Evolutionary conservation across 23 tunicate genomes (phyloP), one percentile per base, ranked within the genome.

Genomic region (Phallusia fumigata): DNA sequence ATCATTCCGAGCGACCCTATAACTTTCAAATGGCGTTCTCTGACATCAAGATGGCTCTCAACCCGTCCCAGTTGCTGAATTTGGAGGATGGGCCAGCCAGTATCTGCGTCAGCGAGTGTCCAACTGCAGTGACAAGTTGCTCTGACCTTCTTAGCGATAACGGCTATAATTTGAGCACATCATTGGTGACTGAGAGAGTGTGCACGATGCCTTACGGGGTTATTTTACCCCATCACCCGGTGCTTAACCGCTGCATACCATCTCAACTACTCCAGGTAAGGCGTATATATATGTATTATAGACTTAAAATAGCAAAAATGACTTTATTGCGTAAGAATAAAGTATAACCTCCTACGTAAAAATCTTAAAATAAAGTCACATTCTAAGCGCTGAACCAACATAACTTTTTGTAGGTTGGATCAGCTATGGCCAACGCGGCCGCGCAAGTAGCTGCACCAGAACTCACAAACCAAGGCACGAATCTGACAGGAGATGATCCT

Each of bases 51-150:
- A 64, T 32, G 34, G 91, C 86, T 31, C 45, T 81, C n/a, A 58
- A 86, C 73, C 86, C 85, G 3, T 18, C 77, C 19, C 52, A 73
- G n/a, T 36, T 51, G 19, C 36, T 83, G 33, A 83, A 34, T 12
- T 26, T 34, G 21, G 86, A 24, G 0, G 64, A 65, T 19, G 64
- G 40, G 33, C 80, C 97, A 0, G 88, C 88, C 10, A 81, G 75
- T 11, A 47, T 92, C 15, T 93, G 98, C 53, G 98, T 93, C 51
- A 81, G 40, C 5, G 89, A 88, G 36, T 93, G 98, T 76, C 98
- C 98, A 26, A 84, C 79, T 0, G 47, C 52, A 5, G 18, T 84
- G 73, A 84, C 84, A 2, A 65, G 52, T 18, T 93, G 98, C 87
- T 47, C 30, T 40, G 82, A 93, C 13, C 73, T 93, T 0, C 84